A percentile compares a stretch with the other conserved stretches of the same genome.
Conservation (phyloP, 1,140 invertebrate species). For the Nilaparvata lugens region DNA sequence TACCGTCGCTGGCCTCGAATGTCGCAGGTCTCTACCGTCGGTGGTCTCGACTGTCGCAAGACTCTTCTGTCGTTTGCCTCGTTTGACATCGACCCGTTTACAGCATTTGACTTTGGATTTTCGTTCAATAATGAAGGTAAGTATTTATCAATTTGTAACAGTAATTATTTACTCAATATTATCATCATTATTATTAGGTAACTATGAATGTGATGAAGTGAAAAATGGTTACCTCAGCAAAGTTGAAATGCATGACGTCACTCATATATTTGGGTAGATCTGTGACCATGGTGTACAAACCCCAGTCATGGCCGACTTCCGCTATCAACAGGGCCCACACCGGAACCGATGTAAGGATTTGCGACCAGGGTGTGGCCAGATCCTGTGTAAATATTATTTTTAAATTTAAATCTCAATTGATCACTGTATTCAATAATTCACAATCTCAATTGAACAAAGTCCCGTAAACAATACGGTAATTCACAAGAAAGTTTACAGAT, state of each 20-base stretch:
- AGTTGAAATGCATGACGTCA: constrained; percentile 65
- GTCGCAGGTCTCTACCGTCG: no score
- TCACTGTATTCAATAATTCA: no score
- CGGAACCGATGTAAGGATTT: constrained; percentile 62
- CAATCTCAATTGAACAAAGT: no score
- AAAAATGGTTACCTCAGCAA: constrained; percentile 44
- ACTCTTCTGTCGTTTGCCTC: no score
- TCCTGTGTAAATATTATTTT: constrained; percentile 17
- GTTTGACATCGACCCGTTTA: no score
- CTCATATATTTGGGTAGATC: constrained; percentile 80
- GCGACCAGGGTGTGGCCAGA: constrained; percentile 51
- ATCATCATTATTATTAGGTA: background rate
- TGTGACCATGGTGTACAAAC: constrained; percentile 74
- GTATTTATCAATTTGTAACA: background rate
- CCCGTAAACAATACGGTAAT: no score
- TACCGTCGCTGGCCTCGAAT: no score
- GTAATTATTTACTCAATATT: background rate
- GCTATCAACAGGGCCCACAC: constrained; percentile 64
- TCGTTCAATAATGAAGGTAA: no score
- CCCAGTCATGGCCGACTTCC: constrained; percentile 72
- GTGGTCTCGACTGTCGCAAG: no score
- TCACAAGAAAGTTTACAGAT: no score
- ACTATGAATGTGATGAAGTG: background rate
- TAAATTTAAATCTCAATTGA: no score
- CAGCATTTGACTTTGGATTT: no score